Evolutionary conservation across 1,140 invertebrate genomes (phyloP), one percentile per base, ranked within the genome.

Genomic region (Anagrus nilaparvatae): DNA sequence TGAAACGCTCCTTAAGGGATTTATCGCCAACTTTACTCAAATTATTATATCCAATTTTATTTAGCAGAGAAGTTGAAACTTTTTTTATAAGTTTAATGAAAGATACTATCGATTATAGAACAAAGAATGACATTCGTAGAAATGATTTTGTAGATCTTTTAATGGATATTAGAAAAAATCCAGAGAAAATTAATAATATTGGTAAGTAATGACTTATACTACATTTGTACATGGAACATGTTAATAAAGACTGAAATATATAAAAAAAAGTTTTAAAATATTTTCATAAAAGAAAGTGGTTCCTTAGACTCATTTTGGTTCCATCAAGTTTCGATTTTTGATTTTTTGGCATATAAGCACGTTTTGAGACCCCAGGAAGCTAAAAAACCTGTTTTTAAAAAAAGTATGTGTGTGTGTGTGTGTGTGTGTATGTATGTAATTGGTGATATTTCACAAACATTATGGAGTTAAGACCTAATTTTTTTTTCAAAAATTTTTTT

Each of bases 111-210:
- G 55, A 65, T 2, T 58, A 64, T 20, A 58, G 74, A 17, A 61
- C 70, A 23, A 49, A 59, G 16, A 68, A 72, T 46, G 65, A 69
- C 17, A 51, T 74, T 5, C 43, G 48, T 8, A 57, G 71, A 4
- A 67, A 71, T 4, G 74, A 76, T 46, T 76, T 78, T 30, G 59
- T 77, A 48, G 67, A 77, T 36, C 48, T 74, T 19, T 46, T 77
- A 6, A 69, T 74, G 6, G 65, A 76, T 33, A 46, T 76, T 39
- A 67, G 67, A 42, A 68, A 74, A 29, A 60, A 71, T 37, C 51
- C 53, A 4, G 44, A 50, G 0, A 57, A 51, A 24, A 3, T 58
- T 21, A 45, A 43, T 0, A 54, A 51, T 23, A 50, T 60, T 20
- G 39, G 58, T 60, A 46, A 16, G 3, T 64, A 68, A 20, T 73